These are phyloP conservation scores for Panorpa germanica DNA, from an alignment of 2,888 invertebrate genomes.

Conservation along the genomic window DNA sequence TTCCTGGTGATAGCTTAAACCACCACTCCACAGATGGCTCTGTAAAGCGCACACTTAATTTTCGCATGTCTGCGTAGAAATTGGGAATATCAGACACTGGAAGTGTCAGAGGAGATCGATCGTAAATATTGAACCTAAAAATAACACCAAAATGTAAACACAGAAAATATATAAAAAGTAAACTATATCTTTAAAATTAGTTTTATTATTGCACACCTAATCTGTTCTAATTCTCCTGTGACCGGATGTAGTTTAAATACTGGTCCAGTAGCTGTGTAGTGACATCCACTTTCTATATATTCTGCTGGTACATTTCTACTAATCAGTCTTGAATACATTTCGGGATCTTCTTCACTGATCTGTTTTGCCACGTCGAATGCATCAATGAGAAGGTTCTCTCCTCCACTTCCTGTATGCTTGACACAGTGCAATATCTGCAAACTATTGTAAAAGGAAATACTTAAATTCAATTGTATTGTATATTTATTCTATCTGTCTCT, in stretches of 20 bases:
- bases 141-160: slow-evolving; percentile 8
- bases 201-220: slow-evolving; percentile 35
- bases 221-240: slow-evolving; percentile 35
- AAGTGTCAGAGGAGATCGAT: slow-evolving; percentile 43
- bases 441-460: slow-evolving; percentile 15
- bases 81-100: slow-evolving; percentile 28
- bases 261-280: slow-evolving; percentile 34
- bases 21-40: slow-evolving; percentile 31
- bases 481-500: too few species aligned
- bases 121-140: slow-evolving; percentile 50
- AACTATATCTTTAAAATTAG: not conserved
- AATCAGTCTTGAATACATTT: slow-evolving; percentile 36
- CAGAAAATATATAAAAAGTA: not conserved
- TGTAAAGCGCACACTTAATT: slow-evolving; percentile 30
- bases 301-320: slow-evolving; percentile 37
- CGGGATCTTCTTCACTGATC: slow-evolving; percentile 29
- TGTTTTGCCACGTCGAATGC: slow-evolving; percentile 45
- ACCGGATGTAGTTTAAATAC: slow-evolving; percentile 34
- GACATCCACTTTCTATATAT: slow-evolving; percentile 40
- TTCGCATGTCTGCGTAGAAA: slow-evolving; percentile 40
- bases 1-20: slow-evolving; percentile 45
- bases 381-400: slow-evolving; percentile 55
- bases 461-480: slow-evolving; percentile 11
- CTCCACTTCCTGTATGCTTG: slow-evolving; percentile 36
- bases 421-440: slow-evolving; percentile 41